Evolutionary conservation across 53 echinoderm and acorn worm species (phyloP).

Genomic region (Apostichopus leukothele): DNA sequence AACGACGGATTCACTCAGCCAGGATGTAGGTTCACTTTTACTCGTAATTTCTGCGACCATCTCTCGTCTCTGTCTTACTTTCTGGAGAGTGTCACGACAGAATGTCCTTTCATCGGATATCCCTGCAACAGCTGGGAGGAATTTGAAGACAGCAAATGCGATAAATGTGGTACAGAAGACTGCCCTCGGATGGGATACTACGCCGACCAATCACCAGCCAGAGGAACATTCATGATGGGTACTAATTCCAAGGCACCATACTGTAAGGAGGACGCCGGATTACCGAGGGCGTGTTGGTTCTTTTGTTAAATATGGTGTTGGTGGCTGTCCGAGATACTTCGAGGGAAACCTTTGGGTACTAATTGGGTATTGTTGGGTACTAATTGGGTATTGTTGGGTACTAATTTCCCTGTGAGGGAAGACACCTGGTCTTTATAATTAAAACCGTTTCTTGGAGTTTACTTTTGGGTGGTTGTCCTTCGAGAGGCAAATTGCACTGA

Average conservation of each 20-base stretch:
- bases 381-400: too few relatives aligned
- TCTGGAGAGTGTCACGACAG: background rate
- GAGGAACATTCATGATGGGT: background rate
- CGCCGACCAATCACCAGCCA: slow-evolving; percentile 10
- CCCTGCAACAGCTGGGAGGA: slow-evolving; percentile 15
- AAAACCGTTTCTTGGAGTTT: too few relatives aligned
- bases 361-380: too few relatives aligned
- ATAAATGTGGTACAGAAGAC: background rate
- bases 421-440: too few relatives aligned
- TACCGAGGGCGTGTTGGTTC: background rate
- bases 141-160: slow-evolving; percentile 9
- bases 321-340: too few relatives aligned
- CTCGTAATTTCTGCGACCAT: slow-evolving; percentile 23
- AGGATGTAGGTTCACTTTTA: background rate
- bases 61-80: background rate
- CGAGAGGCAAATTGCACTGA: too few relatives aligned
- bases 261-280: slow-evolving; percentile 3
- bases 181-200: slow-evolving; percentile 23
- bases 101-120: background rate
- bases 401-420: too few relatives aligned
- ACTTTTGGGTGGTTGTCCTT: too few relatives aligned
- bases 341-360: too few relatives aligned
- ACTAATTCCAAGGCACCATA: background rate
- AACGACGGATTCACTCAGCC: slow-evolving; percentile 14
- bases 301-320: background rate